Evolutionary conservation across 2,888 invertebrate species (phyloP), one percentile per base, ranked within the genome.

Genomic region (Microplitis deprimator): DNA sequence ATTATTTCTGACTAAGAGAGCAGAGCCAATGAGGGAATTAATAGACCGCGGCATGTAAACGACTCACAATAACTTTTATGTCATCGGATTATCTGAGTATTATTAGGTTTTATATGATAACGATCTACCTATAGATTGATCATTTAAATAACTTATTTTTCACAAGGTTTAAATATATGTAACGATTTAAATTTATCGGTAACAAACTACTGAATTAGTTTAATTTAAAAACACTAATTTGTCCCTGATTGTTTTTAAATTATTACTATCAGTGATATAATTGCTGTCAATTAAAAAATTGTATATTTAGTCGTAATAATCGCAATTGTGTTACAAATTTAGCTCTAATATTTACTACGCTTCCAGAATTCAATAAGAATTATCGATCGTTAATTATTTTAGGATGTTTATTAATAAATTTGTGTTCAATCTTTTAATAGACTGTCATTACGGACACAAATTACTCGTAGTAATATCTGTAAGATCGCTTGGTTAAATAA

Each of bases 1-100:
- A 16, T 39, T 17, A 17, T 75, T 65, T 64, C 40, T 65, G 50
- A 40, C 59, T n/a, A 59, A 10, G 41, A 38, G 38, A 13, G 20
- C 7, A 29, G 29, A 29, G 38, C 38, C 7, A 67, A 29, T 29
- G 67, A 16, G 59, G 8, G 40, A 16, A 74, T 74, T 38, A 65
- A 73, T 73, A 50, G 73, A 73, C 17, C 73, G 41, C 65, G 29
- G 13, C 29, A 67, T 73, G 73, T 65, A 65, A 65, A 65, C 59
- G 13, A 29, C 8, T n/a, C 59, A n/a, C 40, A 62, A 39, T 38
- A 71, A 17, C 61, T 62, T 38, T 39, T 71, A 60, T 60, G 20
- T 6, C n/a, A 13, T 20, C n/a, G 61, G 16, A 59, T 39, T 72
- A 73, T 64, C 65, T 41, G 41, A 8, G 39, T 65, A 65, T 73